Conservation (phyloP, 2,797 vertebrate species). For the Bradypus variegatus region DNA sequence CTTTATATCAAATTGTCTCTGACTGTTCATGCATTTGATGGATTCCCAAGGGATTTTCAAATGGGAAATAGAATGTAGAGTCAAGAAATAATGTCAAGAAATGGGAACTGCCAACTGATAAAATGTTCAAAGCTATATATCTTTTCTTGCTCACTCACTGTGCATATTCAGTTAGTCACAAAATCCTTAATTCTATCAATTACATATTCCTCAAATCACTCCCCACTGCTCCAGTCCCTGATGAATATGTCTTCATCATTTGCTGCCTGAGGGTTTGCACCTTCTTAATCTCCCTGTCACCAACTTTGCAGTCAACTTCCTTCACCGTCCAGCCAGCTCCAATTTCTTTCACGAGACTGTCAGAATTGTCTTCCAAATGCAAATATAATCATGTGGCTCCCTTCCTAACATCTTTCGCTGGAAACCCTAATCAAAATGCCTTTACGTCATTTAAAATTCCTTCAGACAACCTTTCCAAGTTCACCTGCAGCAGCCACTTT, state of each 20-base stretch:
- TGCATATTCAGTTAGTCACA: background rate
- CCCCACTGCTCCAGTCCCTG: background rate
- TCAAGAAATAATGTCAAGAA: slow-evolving; percentile 5
- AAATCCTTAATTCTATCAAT: background rate
- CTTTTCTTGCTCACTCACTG: background rate
- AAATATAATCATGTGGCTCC: slow-evolving; percentile 19
- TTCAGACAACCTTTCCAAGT: background rate
- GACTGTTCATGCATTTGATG: background rate
- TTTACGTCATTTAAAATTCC: background rate
- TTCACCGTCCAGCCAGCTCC: background rate
- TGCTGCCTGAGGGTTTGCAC: background rate
- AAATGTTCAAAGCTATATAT: background rate
- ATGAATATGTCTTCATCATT: background rate
- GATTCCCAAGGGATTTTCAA: background rate
- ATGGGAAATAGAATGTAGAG: background rate
- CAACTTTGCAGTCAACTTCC: background rate
- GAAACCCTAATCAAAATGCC: background rate
- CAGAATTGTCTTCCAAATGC: slow-evolving; percentile 31
- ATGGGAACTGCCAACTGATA: background rate
- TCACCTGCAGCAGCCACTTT: background rate
- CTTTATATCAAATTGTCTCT: background rate
- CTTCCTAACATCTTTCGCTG: background rate
- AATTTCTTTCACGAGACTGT: slow-evolving; percentile 20
- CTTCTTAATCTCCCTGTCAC: background rate
- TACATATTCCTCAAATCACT: background rate